Conservation (phyloP, 2,888 invertebrate genomes). For the Acleris sparsana region DNA sequence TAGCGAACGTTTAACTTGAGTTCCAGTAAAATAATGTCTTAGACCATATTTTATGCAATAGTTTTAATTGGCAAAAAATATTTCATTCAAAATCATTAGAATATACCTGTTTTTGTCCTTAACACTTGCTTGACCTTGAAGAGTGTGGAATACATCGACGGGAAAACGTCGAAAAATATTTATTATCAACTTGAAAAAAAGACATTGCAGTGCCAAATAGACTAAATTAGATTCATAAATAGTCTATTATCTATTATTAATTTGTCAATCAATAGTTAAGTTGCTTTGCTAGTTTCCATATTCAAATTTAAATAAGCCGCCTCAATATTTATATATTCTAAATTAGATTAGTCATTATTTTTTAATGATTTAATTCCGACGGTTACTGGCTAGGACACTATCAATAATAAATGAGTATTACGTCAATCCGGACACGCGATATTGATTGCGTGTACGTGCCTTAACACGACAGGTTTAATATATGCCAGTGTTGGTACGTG, state of each 20-base stretch:
- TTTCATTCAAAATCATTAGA: too few species aligned
- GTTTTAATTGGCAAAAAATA: too few species aligned
- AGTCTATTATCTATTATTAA: background rate
- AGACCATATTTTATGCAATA: too few species aligned
- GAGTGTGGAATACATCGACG: too few species aligned
- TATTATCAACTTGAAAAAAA: too few species aligned
- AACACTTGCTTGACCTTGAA: too few species aligned
- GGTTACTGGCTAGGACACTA: background rate
- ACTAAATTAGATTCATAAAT: background rate
- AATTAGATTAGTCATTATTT: background rate
- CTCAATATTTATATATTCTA: background rate
- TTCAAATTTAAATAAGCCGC: background rate
- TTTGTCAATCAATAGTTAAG: background rate
- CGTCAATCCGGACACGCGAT: background rate
- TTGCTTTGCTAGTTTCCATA: background rate
- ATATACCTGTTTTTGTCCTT: too few species aligned
- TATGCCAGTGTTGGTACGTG: too few species aligned
- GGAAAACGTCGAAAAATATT: too few species aligned
- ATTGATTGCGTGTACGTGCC: slow-evolving; percentile 5
- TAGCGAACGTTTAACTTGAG: too few species aligned
- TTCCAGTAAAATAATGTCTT: too few species aligned
- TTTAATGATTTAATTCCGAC: slow-evolving; percentile 2
- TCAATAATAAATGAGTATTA: slow-evolving; percentile 2
- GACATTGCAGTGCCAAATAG: too few species aligned
- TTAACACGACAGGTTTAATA: background rate